A percentile compares a stretch with the other conserved stretches of the same genome.
Conservation (phyloP, 2,113 vertebrate genomes). For the Leucopsar rothschildi region DNA sequence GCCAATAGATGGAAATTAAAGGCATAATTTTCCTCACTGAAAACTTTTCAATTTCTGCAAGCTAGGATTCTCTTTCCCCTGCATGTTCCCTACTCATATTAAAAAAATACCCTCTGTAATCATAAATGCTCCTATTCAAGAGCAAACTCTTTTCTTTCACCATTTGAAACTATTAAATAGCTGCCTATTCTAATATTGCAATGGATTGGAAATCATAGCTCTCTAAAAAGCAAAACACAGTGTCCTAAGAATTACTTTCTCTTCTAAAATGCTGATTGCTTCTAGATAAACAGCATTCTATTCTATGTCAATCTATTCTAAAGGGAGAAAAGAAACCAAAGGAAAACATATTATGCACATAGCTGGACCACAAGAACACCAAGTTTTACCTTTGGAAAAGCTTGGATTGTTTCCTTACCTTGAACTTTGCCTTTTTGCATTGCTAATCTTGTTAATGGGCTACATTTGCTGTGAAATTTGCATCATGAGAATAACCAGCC, state of each 20-base stretch:
- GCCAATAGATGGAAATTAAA: neutral
- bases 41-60: neutral
- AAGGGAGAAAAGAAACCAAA: neutral
- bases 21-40: neutral
- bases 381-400: conserved; percentile 59
- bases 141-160: neutral
- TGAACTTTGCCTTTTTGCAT: conserved; percentile 68
- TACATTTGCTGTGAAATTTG: conserved; percentile 64
- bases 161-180: neutral
- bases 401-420: conserved; percentile 45
- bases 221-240: neutral
- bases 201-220: neutral
- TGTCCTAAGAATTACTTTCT: neutral
- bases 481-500: conserved; percentile 61
- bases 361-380: conserved; percentile 2
- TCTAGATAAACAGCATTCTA: conserved; percentile 9
- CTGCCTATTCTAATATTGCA: neutral
- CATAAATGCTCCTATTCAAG: neutral
- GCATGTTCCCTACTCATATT: neutral
- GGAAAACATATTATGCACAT: neutral
- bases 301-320: conserved; percentile 21
- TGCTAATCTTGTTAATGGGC: conserved; percentile 69
- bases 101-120: neutral
- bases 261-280: neutral
- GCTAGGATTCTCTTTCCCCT: neutral